phyloP scores from a whole-genome alignment of 2,113 vertebrate species.

The Alligator mississippiensis region DNA sequence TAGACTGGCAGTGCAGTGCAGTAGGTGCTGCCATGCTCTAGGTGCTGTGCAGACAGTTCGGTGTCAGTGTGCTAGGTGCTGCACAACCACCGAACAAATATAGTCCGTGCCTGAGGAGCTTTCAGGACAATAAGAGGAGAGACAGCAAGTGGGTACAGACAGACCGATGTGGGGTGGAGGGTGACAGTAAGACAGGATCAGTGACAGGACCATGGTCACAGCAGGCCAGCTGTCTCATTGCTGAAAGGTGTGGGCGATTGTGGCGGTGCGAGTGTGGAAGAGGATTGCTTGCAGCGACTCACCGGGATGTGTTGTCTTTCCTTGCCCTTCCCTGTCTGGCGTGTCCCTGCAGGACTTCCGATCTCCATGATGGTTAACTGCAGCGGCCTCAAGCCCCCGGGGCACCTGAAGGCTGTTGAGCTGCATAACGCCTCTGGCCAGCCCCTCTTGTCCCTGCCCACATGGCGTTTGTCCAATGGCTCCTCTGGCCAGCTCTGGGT shows the following conservation, averaged over 20 bases:
- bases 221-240: rapidly evolving
- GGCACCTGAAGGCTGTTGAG: constrained; percentile 83
- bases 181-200: not conserved
- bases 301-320: rapidly evolving
- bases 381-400: constrained; percentile 83
- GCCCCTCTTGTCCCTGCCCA: constrained; percentile 80
- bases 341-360: constrained; percentile 82
- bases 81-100: not conserved
- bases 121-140: not conserved
- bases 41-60: too few species aligned
- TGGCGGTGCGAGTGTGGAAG: not conserved
- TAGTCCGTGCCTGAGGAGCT: not conserved
- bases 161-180: not conserved
- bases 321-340: rapidly evolving
- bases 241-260: not conserved
- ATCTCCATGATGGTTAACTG: constrained; percentile 89
- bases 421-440: constrained; percentile 85
- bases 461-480: constrained; percentile 72
- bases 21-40: too few species aligned
- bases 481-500: constrained; percentile 86
- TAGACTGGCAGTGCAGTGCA: too few species aligned
- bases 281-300: not conserved
- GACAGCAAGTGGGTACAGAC: not conserved
- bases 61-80: not conserved
- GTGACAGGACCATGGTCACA: not conserved